These are phyloP conservation scores for Phocoena phocoena DNA, from an alignment of 2,113 vertebrate genomes.

Conservation along the genomic window DNA sequence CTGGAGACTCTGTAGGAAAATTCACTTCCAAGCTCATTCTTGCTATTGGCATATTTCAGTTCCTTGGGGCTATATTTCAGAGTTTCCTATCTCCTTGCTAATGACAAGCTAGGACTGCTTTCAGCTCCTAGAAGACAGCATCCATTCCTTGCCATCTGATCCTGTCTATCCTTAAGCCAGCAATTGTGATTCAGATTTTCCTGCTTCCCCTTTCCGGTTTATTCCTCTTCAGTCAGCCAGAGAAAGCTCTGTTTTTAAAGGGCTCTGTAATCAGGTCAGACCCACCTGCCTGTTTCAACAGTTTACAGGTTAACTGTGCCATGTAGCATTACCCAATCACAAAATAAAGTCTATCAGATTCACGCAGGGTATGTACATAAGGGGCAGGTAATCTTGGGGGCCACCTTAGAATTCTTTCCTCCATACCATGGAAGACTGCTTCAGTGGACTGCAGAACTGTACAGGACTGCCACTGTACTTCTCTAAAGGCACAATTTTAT, in stretches of 20 bases:
- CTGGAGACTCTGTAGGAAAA: neutral
- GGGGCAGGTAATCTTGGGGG: neutral
- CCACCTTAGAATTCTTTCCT: neutral
- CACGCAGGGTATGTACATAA: accelerated
- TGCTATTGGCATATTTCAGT: neutral
- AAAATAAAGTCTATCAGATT: neutral
- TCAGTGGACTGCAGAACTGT: neutral
- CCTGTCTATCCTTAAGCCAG: neutral
- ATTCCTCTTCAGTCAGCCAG: neutral
- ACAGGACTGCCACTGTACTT: neutral
- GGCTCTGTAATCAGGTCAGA: neutral
- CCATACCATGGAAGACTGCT: neutral
- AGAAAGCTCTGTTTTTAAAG: neutral
- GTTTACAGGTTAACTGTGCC: neutral
- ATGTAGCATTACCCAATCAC: neutral
- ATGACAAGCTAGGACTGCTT: neutral
- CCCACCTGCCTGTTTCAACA: neutral
- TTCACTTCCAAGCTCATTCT: neutral
- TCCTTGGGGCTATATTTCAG: accelerated
- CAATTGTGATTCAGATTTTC: neutral
- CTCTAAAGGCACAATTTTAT: neutral
- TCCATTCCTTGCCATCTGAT: neutral
- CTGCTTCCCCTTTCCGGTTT: neutral
- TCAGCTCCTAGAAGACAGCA: neutral
- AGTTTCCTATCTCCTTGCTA: neutral